Percentiles rank a stretch among this genome's conserved stretches.
phyloP scores from a whole-genome alignment of 2,113 vertebrate genomes.

The Mionectes macconnelli region DNA sequence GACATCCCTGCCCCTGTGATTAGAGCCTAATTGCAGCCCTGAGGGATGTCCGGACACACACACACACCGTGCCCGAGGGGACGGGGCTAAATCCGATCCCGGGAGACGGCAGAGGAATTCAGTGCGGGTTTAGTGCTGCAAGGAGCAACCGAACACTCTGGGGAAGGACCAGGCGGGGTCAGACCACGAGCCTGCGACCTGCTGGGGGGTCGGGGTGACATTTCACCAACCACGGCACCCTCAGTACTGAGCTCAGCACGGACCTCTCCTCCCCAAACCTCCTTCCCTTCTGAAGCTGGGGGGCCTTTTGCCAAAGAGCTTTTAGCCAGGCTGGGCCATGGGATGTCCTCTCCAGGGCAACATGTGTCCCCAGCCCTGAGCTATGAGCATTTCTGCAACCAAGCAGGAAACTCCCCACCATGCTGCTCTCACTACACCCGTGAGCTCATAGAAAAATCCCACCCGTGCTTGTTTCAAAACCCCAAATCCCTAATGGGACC shows the following conservation, averaged over 20 bases:
- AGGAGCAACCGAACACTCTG: accelerated
- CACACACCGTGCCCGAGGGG: accelerated
- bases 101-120: neutral
- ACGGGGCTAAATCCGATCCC: neutral
- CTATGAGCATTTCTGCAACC: neutral
- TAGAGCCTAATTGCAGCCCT: neutral
- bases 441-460: neutral
- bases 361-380: neutral
- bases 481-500: neutral
- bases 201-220: neutral
- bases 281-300: accelerated
- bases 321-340: neutral
- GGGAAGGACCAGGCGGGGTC: neutral
- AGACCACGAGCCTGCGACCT: neutral
- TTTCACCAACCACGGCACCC: neutral
- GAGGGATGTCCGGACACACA: neutral
- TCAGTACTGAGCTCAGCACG: neutral
- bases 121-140: neutral
- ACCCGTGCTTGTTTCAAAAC: neutral
- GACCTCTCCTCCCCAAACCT: neutral
- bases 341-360: neutral
- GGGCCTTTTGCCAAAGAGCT: neutral
- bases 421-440: neutral
- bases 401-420: neutral
- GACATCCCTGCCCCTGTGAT: neutral